A percentile compares a stretch with the other conserved stretches of the same genome.
Conservation (phyloP, 2,888 invertebrate species). For the Hofmannophila pseudospretella region DNA sequence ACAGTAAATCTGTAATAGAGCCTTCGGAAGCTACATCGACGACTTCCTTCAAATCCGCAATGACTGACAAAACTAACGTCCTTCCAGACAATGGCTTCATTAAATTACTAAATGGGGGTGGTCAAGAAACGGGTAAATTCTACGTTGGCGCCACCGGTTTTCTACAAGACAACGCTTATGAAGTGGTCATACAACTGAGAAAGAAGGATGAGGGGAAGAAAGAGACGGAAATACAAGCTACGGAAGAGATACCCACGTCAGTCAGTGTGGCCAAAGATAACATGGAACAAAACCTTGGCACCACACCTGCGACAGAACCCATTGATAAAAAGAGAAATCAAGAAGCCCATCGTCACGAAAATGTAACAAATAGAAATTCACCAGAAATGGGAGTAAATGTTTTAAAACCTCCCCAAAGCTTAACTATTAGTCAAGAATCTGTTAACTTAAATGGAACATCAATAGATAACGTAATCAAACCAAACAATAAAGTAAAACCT, state of each 20-base stretch:
- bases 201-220: slow-evolving; percentile 42
- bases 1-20: not conserved
- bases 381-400: not conserved
- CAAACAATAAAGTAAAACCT: slow-evolving; percentile 8
- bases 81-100: slow-evolving; percentile 39
- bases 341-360: too few species aligned
- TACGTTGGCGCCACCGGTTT: slow-evolving; percentile 59
- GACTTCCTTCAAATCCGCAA: slow-evolving; percentile 39
- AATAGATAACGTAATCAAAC: not conserved
- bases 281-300: not conserved
- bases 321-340: not conserved
- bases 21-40: slow-evolving; percentile 39
- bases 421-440: not conserved
- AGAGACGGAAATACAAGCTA: slow-evolving; percentile 10
- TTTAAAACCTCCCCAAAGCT: not conserved
- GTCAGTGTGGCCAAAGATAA: slow-evolving; percentile 6
- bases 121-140: slow-evolving; percentile 53
- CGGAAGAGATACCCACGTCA: slow-evolving; percentile 9
- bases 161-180: slow-evolving; percentile 58
- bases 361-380: not conserved
- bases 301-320: not conserved
- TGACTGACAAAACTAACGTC: slow-evolving; percentile 3
- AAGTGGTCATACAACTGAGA: slow-evolving; percentile 63
- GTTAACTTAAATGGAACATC: not conserved
- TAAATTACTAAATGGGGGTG: slow-evolving; percentile 45